Evolutionary conservation across 2,797 vertebrate genomes (phyloP).

Genomic region (Phataginus tetradactyla): DNA sequence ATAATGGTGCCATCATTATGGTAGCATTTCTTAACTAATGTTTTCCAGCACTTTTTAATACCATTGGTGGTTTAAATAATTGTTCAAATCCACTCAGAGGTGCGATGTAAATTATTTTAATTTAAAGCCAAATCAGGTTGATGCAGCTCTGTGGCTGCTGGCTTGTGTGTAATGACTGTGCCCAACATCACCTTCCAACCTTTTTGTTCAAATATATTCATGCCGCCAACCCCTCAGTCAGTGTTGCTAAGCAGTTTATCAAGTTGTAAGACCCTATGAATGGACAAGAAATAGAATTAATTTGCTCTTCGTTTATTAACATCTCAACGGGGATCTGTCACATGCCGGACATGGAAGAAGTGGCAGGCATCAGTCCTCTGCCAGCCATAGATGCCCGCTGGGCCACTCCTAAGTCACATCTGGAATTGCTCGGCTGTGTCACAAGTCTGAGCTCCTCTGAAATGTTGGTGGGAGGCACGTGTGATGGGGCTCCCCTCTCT

Average conservation of each 20-base stretch:
- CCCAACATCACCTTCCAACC: background rate
- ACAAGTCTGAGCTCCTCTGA: background rate
- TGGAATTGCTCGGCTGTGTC: background rate
- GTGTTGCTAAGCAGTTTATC: background rate
- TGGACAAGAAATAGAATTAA: slow-evolving; percentile 20
- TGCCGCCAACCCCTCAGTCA: background rate
- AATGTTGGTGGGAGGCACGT: background rate
- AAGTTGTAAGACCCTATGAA: background rate
- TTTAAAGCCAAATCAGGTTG: background rate
- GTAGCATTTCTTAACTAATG: slow-evolving; percentile 76
- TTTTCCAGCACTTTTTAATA: slow-evolving; percentile 46
- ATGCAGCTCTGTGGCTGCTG: accelerated
- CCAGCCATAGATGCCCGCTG: background rate
- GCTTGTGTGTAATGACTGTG: background rate
- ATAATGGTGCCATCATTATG: slow-evolving; percentile 60
- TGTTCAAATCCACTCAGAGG: slow-evolving; percentile 16
- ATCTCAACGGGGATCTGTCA: background rate
- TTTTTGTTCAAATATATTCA: background rate
- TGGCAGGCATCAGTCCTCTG: background rate
- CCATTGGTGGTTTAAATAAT: slow-evolving; percentile 39
- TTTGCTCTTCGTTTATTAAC: slow-evolving; percentile 30
- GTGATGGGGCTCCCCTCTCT: background rate
- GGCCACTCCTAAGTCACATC: background rate
- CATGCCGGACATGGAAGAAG: background rate
- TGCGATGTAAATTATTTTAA: slow-evolving; percentile 10